A percentile compares a stretch with the other conserved stretches of the same genome.
phyloP scores from a whole-genome alignment of 2,888 invertebrate species.

The Heliconius sara region DNA sequence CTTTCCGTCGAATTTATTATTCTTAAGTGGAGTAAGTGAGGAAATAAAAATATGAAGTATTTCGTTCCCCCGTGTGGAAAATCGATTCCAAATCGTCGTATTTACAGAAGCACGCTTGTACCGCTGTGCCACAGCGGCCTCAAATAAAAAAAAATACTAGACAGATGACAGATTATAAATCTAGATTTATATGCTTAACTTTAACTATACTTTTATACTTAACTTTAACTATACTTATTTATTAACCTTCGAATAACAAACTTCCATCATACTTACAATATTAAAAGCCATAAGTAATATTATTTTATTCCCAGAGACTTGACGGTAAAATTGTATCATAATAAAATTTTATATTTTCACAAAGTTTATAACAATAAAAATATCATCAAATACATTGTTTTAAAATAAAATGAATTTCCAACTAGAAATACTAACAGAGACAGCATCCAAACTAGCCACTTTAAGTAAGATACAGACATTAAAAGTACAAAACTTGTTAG shows the following conservation, averaged over 20 bases:
- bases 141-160: too few relatives aligned
- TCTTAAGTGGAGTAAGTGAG: too few relatives aligned
- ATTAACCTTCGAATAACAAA: not conserved
- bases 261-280: not conserved
- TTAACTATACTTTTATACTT: not conserved
- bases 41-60: too few relatives aligned
- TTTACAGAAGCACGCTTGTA: too few relatives aligned
- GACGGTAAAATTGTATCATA: not conserved
- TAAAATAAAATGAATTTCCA: slow-evolving; percentile 34
- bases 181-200: not conserved
- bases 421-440: slow-evolving; percentile 25
- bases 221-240: not conserved
- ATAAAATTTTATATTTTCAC: slow-evolving; percentile 12
- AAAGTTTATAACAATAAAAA: slow-evolving; percentile 34
- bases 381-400: slow-evolving; percentile 35
- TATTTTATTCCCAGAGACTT: not conserved
- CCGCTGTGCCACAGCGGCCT: too few relatives aligned
- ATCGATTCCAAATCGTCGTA: too few relatives aligned
- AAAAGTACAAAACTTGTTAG: slow-evolving; percentile 34
- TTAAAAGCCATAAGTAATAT: not conserved
- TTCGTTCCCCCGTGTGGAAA: too few relatives aligned
- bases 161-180: too few relatives aligned
- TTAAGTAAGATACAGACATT: slow-evolving; percentile 33
- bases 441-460: slow-evolving; percentile 42
- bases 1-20: too few relatives aligned